Conservation (phyloP, 2,888 invertebrate genomes). For the Notodonta ziczac region DNA sequence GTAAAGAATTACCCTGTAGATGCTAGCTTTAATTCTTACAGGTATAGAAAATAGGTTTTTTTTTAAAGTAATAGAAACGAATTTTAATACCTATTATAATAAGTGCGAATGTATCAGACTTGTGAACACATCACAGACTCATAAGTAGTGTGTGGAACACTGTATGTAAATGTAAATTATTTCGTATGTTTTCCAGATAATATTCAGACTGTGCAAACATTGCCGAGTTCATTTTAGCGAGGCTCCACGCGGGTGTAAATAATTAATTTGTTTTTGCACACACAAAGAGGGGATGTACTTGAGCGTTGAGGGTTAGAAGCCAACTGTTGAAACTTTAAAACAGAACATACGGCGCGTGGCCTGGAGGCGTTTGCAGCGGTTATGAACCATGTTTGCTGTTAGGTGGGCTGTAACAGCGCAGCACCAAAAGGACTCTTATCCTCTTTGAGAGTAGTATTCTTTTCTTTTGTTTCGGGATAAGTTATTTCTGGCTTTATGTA, state of each 20-base stretch:
- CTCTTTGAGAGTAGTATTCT: too few relatives aligned
- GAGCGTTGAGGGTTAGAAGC: conserved; percentile 41
- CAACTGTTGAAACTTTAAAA: conserved; percentile 68
- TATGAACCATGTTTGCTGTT: conserved; percentile 46
- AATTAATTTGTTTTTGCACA: conserved; percentile 76
- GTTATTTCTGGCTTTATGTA: too few relatives aligned
- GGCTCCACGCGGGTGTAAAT: conserved; percentile 57
- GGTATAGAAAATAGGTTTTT: too few relatives aligned
- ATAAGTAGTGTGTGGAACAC: conserved; percentile 11
- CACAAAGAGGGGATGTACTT: conserved; percentile 55
- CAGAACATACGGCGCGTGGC: conserved; percentile 46
- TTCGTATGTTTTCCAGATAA: conserved; percentile 40
- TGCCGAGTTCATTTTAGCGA: conserved; percentile 54
- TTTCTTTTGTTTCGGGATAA: too few relatives aligned
- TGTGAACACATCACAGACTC: not conserved
- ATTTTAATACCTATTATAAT: too few relatives aligned
- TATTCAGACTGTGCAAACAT: conserved; percentile 53
- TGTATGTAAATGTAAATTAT: conserved; percentile 36
- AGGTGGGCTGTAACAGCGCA: not conserved
- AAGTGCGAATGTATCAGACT: conserved; percentile 1
- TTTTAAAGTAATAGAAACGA: too few relatives aligned
- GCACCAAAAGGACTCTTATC: too few relatives aligned
- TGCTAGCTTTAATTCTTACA: too few relatives aligned
- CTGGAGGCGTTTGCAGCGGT: conserved; percentile 53
- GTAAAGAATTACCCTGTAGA: too few relatives aligned